A percentile compares a stretch with the other conserved stretches of the same genome.
These are phyloP conservation scores for Agrochola lota DNA, from an alignment of 2,888 invertebrate genomes.

Conservation along the genomic window DNA sequence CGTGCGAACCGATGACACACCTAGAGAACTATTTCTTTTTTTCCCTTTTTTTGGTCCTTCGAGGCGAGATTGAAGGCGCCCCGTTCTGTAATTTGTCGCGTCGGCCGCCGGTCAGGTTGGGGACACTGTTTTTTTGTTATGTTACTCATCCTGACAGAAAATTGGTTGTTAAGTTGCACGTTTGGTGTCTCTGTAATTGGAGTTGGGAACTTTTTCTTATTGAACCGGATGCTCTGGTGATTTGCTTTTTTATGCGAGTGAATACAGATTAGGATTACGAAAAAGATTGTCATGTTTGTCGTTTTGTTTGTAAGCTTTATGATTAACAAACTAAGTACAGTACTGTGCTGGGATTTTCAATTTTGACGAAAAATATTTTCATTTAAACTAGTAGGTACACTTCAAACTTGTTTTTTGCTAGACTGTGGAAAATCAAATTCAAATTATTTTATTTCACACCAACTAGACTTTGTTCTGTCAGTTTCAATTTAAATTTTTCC, in stretches of 20 bases:
- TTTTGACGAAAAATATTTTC: neutral
- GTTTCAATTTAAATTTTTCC: too few species aligned
- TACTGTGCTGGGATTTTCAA: neutral
- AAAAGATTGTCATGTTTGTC: neutral
- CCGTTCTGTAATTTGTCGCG: conserved; percentile 84
- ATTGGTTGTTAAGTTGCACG: conserved; percentile 72
- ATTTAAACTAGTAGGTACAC: neutral
- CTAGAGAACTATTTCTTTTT: conserved; percentile 77
- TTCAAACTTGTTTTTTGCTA: neutral
- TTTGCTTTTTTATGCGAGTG: conserved; percentile 33
- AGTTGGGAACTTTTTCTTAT: conserved; percentile 49
- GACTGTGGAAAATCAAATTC: neutral
- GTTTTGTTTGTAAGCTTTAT: neutral
- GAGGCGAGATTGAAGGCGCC: conserved; percentile 83
- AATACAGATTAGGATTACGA: neutral
- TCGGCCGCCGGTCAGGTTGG: conserved; percentile 72
- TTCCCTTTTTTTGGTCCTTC: conserved; percentile 67
- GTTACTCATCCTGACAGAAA: conserved; percentile 73
- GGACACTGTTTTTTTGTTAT: conserved; percentile 68
- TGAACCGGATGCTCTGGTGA: conserved; percentile 49
- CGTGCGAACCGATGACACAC: conserved; percentile 84
- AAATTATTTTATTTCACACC: too few species aligned
- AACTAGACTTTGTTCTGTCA: too few species aligned
- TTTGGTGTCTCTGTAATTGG: conserved; percentile 66
- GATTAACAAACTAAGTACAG: neutral